A percentile compares a stretch with the other conserved stretches of the same genome.
Evolutionary conservation across 2,888 invertebrate species (phyloP).

Genomic region (Proisotoma minuta): DNA sequence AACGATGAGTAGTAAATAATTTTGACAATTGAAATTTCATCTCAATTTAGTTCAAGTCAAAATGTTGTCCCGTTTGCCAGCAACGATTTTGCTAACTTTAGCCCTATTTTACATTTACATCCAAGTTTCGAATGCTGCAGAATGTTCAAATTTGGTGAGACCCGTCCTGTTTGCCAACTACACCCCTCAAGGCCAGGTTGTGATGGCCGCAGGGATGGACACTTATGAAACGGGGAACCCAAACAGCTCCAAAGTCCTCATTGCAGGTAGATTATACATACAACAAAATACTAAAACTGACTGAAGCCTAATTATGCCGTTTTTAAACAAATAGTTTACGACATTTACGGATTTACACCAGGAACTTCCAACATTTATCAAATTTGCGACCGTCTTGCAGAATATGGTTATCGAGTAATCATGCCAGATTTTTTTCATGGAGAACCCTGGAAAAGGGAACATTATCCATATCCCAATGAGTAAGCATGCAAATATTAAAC

Average conservation of each 20-base stretch:
- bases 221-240: slow-evolving; percentile 12
- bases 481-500: neutral
- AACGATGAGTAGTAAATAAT: too few relatives aligned
- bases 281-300: neutral
- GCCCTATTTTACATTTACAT: too few relatives aligned
- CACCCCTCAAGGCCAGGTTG: neutral
- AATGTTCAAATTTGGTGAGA: neutral
- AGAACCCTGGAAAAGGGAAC: slow-evolving; percentile 13
- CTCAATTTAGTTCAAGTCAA: too few relatives aligned
- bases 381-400: slow-evolving; percentile 9
- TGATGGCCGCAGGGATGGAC: slow-evolving; percentile 10
- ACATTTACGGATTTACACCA: slow-evolving; percentile 13
- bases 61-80: too few relatives aligned
- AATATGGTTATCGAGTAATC: slow-evolving; percentile 4
- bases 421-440: slow-evolving; percentile 17
- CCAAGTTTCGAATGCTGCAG: neutral
- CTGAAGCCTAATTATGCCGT: neutral
- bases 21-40: too few relatives aligned
- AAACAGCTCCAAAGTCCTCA: neutral
- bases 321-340: slow-evolving; percentile 5
- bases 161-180: neutral
- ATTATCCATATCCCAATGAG: slow-evolving; percentile 16
- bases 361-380: slow-evolving; percentile 9
- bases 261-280: slow-evolving; percentile 3
- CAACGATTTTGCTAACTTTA: too few relatives aligned